Evolutionary conservation across 2,797 vertebrate genomes (phyloP), one percentile per base, ranked within the genome.

Genomic region (Aeoliscus strigatus): DNA sequence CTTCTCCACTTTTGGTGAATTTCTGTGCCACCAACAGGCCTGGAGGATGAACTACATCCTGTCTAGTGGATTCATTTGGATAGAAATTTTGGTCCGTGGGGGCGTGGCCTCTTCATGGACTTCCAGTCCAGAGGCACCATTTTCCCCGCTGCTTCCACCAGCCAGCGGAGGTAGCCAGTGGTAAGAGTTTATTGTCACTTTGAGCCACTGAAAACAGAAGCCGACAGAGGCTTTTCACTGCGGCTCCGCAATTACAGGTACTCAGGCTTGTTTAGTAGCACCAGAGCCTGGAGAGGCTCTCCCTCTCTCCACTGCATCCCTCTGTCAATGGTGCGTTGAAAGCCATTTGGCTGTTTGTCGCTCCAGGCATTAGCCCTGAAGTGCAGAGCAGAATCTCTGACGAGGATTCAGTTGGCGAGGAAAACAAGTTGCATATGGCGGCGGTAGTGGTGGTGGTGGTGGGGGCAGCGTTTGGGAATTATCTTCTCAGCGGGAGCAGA

Each of bases 341-440:
- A 95, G 90, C 93, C 92, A 92, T 93, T 93, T 91, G 91, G 91
- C 80, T 83, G 83, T 85, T 90, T 81, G 84, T 86, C 88, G 87
- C 92, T 89, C 82, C 88, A 90, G 82, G 90, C 90, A 90, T 91
- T 90, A 91, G 90, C 87, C 70, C 72, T 60, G 40, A 73, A 91
- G 88, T 86, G 86, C 85, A 91, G 90, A 72, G 89, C 88, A 53
- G 86, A 80, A 57, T 35, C 77, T 64, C 88, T 90, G 91, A 93
- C 88, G 91, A 94, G 90, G 85, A 91, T 91, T 93, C 88, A 92
- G 91, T 91, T 86, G 88, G 76, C 74, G 77, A 68, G 82, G 77
- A 87, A 85, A 82, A 83, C 83, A 84, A 86, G 78, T 80, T 77
- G 65, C 58, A 63, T 75, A 56, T 62, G 73, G 74, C 48, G n/a